Conservation (phyloP, 2,113 vertebrate genomes). For the Tricholaema leucomelas region DNA sequence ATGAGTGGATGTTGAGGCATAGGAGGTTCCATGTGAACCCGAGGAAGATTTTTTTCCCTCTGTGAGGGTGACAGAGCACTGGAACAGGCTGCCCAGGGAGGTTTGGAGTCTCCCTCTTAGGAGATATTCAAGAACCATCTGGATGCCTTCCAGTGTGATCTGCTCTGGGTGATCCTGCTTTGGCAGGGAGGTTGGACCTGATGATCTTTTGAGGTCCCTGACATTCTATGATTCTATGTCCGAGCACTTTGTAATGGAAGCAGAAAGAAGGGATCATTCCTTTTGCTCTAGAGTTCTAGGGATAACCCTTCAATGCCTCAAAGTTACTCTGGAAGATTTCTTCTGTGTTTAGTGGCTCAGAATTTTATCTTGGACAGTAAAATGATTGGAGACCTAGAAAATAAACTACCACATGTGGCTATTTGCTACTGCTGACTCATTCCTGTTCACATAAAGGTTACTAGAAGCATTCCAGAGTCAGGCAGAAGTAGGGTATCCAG, state of each 20-base stretch:
- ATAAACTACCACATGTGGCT: not conserved
- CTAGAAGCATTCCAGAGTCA: not conserved
- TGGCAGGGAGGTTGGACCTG: too few species aligned
- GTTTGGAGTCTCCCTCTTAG: too few species aligned
- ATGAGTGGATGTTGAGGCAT: too few species aligned
- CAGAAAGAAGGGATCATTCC: not conserved
- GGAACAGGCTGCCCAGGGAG: too few species aligned
- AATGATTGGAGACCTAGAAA: not conserved
- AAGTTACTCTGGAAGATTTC: not conserved
- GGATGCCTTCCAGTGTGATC: too few species aligned
- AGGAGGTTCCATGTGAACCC: too few species aligned
- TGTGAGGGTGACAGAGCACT: too few species aligned
- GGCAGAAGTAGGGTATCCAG: not conserved
- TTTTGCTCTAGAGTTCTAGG: not conserved
- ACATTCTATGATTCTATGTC: not conserved
- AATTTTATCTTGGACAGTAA: not conserved
- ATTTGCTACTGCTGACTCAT: not conserved
- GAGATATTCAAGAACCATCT: too few species aligned
- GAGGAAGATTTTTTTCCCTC: too few species aligned
- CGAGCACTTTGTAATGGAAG: not conserved
- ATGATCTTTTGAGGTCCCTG: too few species aligned
- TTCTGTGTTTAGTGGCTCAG: not conserved
- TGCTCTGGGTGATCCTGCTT: too few species aligned
- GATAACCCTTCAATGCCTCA: not conserved
- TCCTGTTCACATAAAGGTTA: not conserved